These are phyloP conservation scores for Bibio marci DNA, from an alignment of 2,888 invertebrate species.

Conservation along the genomic window DNA sequence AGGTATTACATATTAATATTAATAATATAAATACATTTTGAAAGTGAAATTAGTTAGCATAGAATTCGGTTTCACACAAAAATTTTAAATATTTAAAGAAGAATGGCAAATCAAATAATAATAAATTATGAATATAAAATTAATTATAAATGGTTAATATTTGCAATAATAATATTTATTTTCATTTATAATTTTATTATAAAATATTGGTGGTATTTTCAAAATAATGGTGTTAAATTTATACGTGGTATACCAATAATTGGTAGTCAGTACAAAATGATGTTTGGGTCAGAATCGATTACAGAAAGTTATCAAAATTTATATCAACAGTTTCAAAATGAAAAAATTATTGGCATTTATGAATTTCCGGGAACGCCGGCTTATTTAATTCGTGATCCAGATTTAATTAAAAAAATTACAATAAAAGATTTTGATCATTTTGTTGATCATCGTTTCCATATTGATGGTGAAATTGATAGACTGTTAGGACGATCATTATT, in stretches of 20 bases:
- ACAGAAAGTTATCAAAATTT: not conserved
- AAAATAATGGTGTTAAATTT: conserved; percentile 2
- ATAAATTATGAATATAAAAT: too few species aligned
- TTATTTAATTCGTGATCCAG: conserved; percentile 2
- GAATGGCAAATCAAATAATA: too few species aligned
- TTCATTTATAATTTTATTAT: not conserved
- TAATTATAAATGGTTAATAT: not conserved
- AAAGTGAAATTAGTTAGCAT: too few species aligned
- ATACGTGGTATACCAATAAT: not conserved
- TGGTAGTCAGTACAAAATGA: not conserved
- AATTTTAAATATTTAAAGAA: too few species aligned
- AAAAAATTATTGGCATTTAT: conserved; percentile 4
- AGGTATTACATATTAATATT: too few species aligned
- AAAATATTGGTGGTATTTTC: conserved; percentile 1
- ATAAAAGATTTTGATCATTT: conserved; percentile 9
- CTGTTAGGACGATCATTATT: conserved; percentile 7
- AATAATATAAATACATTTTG: too few species aligned
- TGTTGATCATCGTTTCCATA: conserved; percentile 4
- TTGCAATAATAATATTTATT: not conserved
- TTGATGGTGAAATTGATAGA: conserved; percentile 7
- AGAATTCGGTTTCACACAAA: too few species aligned
- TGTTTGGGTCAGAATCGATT: not conserved
- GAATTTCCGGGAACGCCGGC: conserved; percentile 2
- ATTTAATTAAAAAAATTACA: conserved; percentile 7
- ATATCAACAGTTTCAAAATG: not conserved